Evolutionary conservation across 2,113 vertebrate species (phyloP), one percentile per base, ranked within the genome.

Genomic region (Chlorodrepanis virens): DNA sequence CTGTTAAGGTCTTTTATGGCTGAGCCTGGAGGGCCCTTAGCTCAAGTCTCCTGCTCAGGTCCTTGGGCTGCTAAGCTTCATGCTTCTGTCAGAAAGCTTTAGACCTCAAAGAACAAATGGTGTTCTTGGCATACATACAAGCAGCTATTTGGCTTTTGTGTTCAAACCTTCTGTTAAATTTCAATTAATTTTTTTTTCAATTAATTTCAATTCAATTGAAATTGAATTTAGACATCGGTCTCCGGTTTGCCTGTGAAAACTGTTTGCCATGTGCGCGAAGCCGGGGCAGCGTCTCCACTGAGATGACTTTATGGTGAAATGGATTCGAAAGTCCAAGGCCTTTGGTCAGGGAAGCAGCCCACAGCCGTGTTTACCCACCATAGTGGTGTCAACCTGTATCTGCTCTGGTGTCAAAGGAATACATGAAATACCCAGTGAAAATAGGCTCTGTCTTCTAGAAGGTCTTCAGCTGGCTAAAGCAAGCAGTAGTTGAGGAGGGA

Each of bases 221-320:
- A 59, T 47, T 67, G 12, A 49, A 37, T 44, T 40, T 45, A 67
- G 60, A 56, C 0, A 3, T 61, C 35, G 0, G 8, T 39, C 52
- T 65, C 47, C 2, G 0, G 27, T 86, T 84, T 88, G 67, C 31
- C 56, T 42, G 27, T 0, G 22, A 69, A 70, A 57, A 59, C 69
- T 18, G 6, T 49, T 75, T 93, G 71, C 69, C 0, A 0, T 7
- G 8, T 63, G 40, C 0, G 0, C 11, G 63, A 59, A 35, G 23
- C 49, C 0, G 0, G 40, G 28, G 35, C 31, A 21, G 54, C 0
- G 0, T 56, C n/a, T 85, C 53, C 31, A 11, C 45, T 0, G 6
- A 29, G 60, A 8, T 40, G 76, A 35, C 54, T 95, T 79, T 75
- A 81, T 47, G 37, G 33, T 31, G 53, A 75, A 83, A 84, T 28